Evolutionary conservation across 2,888 invertebrate genomes (phyloP).

Genomic region (Thymelicus lineola): DNA sequence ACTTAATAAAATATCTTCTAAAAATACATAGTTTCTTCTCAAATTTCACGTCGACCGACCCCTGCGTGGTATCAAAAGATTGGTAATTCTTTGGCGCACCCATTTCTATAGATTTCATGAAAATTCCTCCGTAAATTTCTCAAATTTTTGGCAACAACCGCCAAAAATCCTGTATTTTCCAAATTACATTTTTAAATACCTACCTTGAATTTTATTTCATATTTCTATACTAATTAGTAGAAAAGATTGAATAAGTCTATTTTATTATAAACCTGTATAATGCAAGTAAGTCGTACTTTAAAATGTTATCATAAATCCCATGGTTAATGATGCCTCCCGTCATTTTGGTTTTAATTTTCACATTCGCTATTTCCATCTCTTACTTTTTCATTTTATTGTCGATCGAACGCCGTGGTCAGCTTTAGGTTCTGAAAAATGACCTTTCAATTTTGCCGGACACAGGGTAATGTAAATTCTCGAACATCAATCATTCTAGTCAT

Average conservation of each 20-base stretch:
- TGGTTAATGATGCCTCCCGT: conserved; percentile 6
- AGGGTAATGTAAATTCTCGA: conserved; percentile 67
- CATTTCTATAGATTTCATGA: no score
- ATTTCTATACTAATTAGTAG: no score
- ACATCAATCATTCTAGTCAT: conserved; percentile 80
- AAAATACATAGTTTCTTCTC: no score
- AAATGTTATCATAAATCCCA: neutral
- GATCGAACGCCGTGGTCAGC: conserved; percentile 42
- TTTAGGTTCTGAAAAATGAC: conserved; percentile 53
- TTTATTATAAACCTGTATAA: neutral
- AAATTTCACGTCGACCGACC: no score
- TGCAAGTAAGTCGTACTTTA: neutral
- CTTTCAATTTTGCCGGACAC: conserved; percentile 62
- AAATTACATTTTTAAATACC: no score
- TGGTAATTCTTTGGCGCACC: no score
- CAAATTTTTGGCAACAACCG: no score
- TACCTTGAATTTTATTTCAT: no score
- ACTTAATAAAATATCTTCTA: no score
- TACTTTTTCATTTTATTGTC: conserved; percentile 42
- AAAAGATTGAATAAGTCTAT: neutral
- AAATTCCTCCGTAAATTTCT: no score
- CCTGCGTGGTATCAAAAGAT: no score
- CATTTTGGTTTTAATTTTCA: conserved; percentile 29
- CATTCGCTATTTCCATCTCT: conserved; percentile 21
- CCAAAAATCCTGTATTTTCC: no score